phyloP scores from a whole-genome alignment of 2,888 invertebrate species.

The Tiliacea citrago region DNA sequence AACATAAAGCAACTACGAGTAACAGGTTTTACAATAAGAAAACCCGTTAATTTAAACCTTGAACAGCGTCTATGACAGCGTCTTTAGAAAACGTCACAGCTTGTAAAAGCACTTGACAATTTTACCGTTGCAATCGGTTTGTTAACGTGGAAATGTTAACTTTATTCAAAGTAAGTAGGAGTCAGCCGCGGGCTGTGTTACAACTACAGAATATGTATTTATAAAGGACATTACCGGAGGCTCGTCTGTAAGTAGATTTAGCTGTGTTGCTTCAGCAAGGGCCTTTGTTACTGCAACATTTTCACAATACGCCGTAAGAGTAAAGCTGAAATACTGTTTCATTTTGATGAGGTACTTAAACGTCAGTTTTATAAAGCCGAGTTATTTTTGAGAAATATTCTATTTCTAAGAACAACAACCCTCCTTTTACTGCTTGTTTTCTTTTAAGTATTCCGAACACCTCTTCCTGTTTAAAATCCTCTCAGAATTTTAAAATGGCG shows the following conservation, averaged over 20 bases:
- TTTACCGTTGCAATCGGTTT: slow-evolving; percentile 59
- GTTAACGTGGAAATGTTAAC: slow-evolving; percentile 63
- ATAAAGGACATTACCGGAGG: slow-evolving; percentile 72
- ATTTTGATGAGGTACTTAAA: slow-evolving; percentile 32
- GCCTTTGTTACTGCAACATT: slow-evolving; percentile 65
- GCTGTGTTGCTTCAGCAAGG: slow-evolving; percentile 71
- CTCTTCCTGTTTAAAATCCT: slow-evolving; percentile 41
- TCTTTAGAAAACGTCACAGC: slow-evolving; percentile 56
- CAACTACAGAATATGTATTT: slow-evolving; percentile 67
- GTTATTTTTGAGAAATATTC: slow-evolving; percentile 30
- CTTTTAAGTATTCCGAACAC: slow-evolving; percentile 38
- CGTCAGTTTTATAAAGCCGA: slow-evolving; percentile 23
- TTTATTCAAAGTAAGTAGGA: slow-evolving; percentile 68
- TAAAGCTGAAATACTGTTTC: slow-evolving; percentile 44
- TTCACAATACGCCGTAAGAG: slow-evolving; percentile 48
- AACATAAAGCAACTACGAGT: no score
- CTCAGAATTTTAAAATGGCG: slow-evolving; percentile 35
- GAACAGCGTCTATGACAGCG: slow-evolving; percentile 54
- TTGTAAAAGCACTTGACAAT: slow-evolving; percentile 63
- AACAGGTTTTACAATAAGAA: no score
- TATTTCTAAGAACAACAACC: slow-evolving; percentile 29
- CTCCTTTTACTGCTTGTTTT: slow-evolving; percentile 19
- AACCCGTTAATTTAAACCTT: slow-evolving; percentile 39
- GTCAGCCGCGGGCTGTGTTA: slow-evolving; percentile 55
- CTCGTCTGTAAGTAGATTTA: slow-evolving; percentile 74